Conservation (phyloP, 2,888 invertebrate genomes). For the Neoscelio sp. region DNA sequence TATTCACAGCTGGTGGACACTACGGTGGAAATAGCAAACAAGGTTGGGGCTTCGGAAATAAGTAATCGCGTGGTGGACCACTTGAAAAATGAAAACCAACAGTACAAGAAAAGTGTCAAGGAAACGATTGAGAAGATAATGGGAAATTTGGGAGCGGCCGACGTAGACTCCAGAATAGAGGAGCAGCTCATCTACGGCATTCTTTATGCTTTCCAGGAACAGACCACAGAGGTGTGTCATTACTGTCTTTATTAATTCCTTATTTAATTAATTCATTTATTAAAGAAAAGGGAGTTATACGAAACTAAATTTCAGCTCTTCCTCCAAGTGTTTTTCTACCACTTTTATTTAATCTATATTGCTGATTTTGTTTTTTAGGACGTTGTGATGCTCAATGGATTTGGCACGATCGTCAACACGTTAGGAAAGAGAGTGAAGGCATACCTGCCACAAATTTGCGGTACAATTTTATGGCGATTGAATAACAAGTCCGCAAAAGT, state of each 20-base stretch:
- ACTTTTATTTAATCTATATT: too few species aligned
- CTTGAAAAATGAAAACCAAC: constrained; percentile 99
- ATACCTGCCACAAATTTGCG: constrained; percentile 99
- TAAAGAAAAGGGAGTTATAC: too few species aligned
- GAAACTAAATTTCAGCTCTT: too few species aligned
- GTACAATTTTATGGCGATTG: constrained; percentile 99
- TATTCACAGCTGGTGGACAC: constrained; percentile 94
- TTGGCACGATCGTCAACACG: constrained; percentile 99
- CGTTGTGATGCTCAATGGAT: constrained; percentile 99
- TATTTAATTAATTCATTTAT: neutral
- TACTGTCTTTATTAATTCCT: too few species aligned
- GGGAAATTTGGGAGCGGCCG: constrained; percentile 98
- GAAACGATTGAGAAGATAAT: constrained; percentile 99
- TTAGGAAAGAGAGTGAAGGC: constrained; percentile 99
- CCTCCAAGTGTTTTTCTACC: too few species aligned
- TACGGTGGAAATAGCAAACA: constrained; percentile 99
- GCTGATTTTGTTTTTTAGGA: constrained; percentile 88
- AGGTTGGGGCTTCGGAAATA: constrained; percentile 99
- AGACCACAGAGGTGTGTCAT: constrained; percentile 99
- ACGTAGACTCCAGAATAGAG: constrained; percentile 98
- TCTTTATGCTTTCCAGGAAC: constrained; percentile 99
- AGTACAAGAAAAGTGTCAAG: constrained; percentile 99
- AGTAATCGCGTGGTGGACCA: constrained; percentile 99
- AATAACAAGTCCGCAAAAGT: constrained; percentile 99
- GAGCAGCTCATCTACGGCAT: constrained; percentile 99